Conservation (phyloP, 2,113 vertebrate genomes). For the Monopterus albus region DNA sequence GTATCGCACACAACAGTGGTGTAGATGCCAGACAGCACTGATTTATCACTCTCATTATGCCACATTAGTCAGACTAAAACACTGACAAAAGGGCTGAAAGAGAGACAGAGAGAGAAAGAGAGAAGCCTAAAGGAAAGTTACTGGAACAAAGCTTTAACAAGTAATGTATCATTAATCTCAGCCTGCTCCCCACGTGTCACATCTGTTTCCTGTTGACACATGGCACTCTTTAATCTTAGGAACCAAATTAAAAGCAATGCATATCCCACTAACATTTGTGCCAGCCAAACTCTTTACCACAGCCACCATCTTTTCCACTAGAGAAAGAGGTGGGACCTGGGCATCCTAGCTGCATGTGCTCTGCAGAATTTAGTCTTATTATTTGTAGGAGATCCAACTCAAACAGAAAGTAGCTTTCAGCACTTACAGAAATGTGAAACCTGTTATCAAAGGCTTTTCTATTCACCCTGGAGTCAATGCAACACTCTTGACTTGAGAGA, state of each 20-base stretch:
- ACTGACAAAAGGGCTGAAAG: conserved; percentile 45
- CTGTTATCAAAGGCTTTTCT: not conserved
- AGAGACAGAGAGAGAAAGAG: conserved; percentile 24
- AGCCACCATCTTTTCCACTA: conserved; percentile 37
- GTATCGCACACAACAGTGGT: conserved; percentile 20
- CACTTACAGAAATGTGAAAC: not conserved
- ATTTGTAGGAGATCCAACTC: too few relatives aligned
- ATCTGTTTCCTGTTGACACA: conserved; percentile 53
- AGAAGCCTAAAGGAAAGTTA: conserved; percentile 46
- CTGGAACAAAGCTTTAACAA: conserved; percentile 30
- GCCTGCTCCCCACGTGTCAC: conserved; percentile 35
- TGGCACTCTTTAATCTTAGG: conserved; percentile 65
- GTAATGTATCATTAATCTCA: conserved; percentile 52
- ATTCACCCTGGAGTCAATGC: not conserved
- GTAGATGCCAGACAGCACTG: conserved; percentile 22
- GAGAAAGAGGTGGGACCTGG: conserved; percentile 11
- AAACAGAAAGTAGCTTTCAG: too few relatives aligned
- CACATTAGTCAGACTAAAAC: conserved; percentile 47
- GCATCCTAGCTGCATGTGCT: conserved; percentile 41
- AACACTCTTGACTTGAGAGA: not conserved
- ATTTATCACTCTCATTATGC: conserved; percentile 60
- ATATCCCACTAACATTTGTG: conserved; percentile 39
- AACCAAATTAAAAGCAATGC: conserved; percentile 68
- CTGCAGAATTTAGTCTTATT: conserved; percentile 7
- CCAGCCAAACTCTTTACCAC: conserved; percentile 68